Conservation (phyloP, 2,797 vertebrate genomes). For the Manis pentadactyla region DNA sequence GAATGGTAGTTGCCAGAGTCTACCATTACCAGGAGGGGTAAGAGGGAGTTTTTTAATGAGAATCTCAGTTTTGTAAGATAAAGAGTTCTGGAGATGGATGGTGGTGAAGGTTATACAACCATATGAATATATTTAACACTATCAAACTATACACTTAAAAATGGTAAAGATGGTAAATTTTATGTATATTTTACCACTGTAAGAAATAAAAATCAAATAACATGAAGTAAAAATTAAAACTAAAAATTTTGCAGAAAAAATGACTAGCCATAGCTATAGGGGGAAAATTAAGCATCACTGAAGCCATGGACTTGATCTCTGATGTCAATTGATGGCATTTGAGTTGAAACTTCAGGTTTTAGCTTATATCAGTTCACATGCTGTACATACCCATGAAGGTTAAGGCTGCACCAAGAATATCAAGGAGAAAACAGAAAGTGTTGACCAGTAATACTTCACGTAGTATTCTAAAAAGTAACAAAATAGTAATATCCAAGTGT, state of each 20-base stretch:
- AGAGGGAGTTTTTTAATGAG: background rate
- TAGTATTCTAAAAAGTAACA: background rate
- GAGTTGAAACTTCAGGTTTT: background rate
- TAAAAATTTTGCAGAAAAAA: background rate
- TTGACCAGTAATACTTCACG: background rate
- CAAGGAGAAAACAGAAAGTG: background rate
- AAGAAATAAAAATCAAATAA: background rate
- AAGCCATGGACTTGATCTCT: slow-evolving; percentile 8
- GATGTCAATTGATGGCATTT: background rate
- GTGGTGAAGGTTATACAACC: background rate
- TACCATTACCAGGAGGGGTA: too few relatives aligned
- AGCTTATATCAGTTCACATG: background rate
- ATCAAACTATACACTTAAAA: background rate
- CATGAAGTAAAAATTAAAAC: background rate
- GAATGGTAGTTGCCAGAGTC: background rate
- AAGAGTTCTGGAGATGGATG: background rate
- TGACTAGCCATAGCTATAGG: background rate
- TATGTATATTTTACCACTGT: background rate
- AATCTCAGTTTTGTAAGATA: background rate
- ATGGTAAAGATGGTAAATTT: background rate
- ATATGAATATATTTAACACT: background rate
- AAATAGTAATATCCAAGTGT: slow-evolving; percentile 2
- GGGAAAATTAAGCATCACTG: background rate
- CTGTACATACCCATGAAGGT: background rate
- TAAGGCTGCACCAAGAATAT: background rate